Conservation (phyloP, 2,113 vertebrate species). For the Pedionomus torquatus region DNA sequence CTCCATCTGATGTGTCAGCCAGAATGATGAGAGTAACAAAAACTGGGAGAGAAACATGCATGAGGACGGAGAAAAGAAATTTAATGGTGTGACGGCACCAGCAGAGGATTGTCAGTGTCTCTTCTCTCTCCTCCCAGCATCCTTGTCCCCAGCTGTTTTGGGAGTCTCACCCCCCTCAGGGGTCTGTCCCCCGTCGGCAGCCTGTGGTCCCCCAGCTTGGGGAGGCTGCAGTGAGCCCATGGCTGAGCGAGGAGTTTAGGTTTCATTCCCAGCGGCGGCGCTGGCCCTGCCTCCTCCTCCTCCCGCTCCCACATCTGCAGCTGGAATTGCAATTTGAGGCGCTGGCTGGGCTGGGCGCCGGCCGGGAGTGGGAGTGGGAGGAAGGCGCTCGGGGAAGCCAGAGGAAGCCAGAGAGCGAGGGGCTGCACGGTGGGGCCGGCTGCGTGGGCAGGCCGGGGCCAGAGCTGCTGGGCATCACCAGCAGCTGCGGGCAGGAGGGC, state of each 20-base stretch:
- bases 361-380: constrained; percentile 38
- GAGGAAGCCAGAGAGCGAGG: neutral
- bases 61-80: neutral
- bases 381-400: neutral
- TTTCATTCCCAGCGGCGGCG: neutral
- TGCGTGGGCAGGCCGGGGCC: neutral
- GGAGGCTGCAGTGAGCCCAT: neutral
- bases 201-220: rapidly evolving
- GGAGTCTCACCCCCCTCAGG: rapidly evolving
- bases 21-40: neutral
- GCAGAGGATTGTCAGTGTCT: neutral
- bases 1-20: neutral
- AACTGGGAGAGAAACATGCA: rapidly evolving
- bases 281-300: constrained; percentile 43
- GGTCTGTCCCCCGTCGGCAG: neutral
- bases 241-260: neutral
- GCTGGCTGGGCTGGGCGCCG: constrained; percentile 39
- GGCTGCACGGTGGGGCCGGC: neutral
- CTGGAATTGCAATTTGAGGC: constrained; percentile 64
- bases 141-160: rapidly evolving
- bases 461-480: neutral
- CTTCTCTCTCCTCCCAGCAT: neutral
- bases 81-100: rapidly evolving
- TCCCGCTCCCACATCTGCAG: constrained; percentile 53
- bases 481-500: neutral